phyloP scores from a whole-genome alignment of 2,888 invertebrate genomes.

The Cheilosia urbana region DNA sequence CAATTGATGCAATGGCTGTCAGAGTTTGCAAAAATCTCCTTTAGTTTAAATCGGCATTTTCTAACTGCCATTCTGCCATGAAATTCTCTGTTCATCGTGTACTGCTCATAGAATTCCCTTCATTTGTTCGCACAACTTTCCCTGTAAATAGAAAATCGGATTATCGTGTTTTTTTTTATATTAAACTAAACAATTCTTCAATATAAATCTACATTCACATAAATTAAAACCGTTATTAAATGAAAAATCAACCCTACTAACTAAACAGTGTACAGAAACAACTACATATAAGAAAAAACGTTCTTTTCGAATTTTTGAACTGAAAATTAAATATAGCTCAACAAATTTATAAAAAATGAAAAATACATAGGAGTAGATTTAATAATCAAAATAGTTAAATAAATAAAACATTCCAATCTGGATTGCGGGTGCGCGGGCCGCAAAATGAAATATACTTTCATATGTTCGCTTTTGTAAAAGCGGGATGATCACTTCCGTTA shows the following conservation, averaged over 20 bases:
- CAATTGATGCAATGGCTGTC: too few species aligned
- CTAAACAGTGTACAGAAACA: constrained; percentile 34
- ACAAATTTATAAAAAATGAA: constrained; percentile 40
- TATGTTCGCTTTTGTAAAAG: too few species aligned
- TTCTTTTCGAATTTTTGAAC: constrained; percentile 31
- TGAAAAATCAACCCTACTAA: constrained; percentile 13
- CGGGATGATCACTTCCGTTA: too few species aligned
- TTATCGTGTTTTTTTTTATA: not conserved
- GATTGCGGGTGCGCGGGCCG: not conserved
- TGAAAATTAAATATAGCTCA: constrained; percentile 37
- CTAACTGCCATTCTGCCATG: too few species aligned
- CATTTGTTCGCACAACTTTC: not conserved
- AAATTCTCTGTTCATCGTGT: too few species aligned
- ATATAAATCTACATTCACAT: not conserved
- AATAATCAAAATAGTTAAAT: constrained; percentile 38
- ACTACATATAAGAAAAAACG: constrained; percentile 4
- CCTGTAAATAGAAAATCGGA: constrained; percentile 41
- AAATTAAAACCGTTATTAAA: constrained; percentile 8
- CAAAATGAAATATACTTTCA: too few species aligned
- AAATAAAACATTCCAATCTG: constrained; percentile 50
- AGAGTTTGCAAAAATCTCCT: too few species aligned
- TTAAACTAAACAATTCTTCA: too few species aligned
- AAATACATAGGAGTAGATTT: constrained; percentile 30
- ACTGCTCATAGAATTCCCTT: constrained; percentile 3
- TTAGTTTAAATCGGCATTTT: too few species aligned